These are phyloP conservation scores for Centrocercus urophasianus DNA, from an alignment of 2,113 vertebrate genomes.

Conservation along the genomic window DNA sequence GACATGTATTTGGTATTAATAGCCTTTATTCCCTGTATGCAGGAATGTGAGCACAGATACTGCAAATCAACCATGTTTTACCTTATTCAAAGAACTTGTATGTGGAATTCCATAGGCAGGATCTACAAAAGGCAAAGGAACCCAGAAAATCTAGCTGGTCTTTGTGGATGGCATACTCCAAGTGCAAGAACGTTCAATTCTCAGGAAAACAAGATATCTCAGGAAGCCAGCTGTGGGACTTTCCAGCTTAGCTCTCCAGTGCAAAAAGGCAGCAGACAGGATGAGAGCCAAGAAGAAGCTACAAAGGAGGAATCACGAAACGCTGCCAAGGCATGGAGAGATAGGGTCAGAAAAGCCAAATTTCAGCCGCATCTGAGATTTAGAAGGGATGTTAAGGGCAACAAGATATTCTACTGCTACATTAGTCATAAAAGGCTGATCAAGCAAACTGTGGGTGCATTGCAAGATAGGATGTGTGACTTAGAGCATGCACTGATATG, in stretches of 20 bases:
- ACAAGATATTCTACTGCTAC: not conserved
- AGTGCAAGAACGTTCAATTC: not conserved
- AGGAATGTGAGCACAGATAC: not conserved
- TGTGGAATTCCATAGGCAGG: not conserved
- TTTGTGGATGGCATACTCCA: not conserved
- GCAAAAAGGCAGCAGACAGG: not conserved
- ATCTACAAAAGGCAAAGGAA: not conserved
- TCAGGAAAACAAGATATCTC: not conserved
- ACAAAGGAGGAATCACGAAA: not conserved
- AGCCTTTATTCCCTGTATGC: not conserved
- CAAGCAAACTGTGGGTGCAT: not conserved
- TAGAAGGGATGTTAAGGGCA: not conserved
- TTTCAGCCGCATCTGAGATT: not conserved
- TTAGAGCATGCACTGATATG: not conserved
- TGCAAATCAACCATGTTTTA: not conserved
- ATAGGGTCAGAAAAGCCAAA: not conserved
- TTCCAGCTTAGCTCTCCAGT: not conserved
- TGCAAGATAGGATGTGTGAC: too few relatives aligned
- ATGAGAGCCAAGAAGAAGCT: not conserved
- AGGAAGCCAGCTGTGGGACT: not conserved
- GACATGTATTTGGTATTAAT: not conserved
- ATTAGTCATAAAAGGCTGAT: not conserved
- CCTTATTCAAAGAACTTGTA: not conserved
- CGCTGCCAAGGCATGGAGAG: not conserved
- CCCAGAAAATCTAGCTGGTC: not conserved